phyloP scores from a whole-genome alignment of 37 sponge, comb jelly and placozoan genomes.

The Halichondria panicea region DNA sequence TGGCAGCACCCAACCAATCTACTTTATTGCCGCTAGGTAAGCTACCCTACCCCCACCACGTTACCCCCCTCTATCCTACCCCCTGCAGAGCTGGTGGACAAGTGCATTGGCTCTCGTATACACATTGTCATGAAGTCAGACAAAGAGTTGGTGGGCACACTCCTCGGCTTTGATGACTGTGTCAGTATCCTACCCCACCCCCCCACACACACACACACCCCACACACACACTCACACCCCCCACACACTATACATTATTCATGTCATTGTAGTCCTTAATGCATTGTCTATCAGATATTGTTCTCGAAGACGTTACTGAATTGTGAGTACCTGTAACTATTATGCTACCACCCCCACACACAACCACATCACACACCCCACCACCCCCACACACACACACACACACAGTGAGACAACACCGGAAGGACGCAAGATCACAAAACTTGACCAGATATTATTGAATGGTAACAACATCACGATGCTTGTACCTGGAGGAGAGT shows the following conservation, averaged over 20 bases:
- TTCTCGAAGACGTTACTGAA: conserved; percentile 59
- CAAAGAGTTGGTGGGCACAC: conserved; percentile 93
- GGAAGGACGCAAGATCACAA: conserved; percentile 93
- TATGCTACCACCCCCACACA: not conserved
- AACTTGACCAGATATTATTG: conserved; percentile 94
- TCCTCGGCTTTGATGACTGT: conserved; percentile 98
- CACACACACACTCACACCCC: not conserved
- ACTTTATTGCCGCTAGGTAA: conserved; percentile 60
- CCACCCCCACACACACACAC: not conserved
- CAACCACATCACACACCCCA: not conserved
- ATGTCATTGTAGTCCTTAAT: not conserved
- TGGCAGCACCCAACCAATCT: conserved; percentile 43
- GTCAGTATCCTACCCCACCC: conserved; percentile 86
- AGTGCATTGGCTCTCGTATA: conserved; percentile 96
- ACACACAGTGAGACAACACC: conserved; percentile 87
- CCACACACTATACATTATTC: not conserved
- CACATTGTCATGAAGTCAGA: conserved; percentile 97
- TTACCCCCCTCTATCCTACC: not conserved
- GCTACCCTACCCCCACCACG: not conserved
- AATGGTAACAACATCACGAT: conserved; percentile 96
- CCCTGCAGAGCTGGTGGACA: conserved; percentile 93
- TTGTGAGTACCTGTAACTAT: conserved; percentile 32
- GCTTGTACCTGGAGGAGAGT: conserved; percentile 95
- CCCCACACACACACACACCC: conserved; percentile 4
- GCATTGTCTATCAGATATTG: conserved; percentile 36